These are phyloP conservation scores for Gymnoscelis rufifasciata DNA, from an alignment of 2,888 invertebrate genomes.

Conservation along the genomic window DNA sequence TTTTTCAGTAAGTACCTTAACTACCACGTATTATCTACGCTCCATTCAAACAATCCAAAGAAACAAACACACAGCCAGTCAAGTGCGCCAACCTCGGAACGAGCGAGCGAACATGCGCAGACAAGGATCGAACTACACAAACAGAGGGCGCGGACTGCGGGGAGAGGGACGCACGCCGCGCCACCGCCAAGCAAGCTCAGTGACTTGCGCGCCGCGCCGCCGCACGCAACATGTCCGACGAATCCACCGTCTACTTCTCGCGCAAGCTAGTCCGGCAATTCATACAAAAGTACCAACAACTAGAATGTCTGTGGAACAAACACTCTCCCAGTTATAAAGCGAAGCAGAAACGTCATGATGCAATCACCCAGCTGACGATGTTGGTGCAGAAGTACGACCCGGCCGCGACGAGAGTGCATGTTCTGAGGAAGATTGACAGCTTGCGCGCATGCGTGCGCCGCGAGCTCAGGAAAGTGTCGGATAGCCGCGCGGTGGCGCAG, in stretches of 20 bases:
- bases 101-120: constrained; percentile 16
- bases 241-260: constrained; percentile 50
- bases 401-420: constrained; percentile 60
- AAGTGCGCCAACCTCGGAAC: constrained; percentile 4
- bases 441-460: constrained; percentile 63
- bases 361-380: constrained; percentile 53
- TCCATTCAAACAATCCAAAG: too few relatives aligned
- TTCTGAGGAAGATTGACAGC: constrained; percentile 67
- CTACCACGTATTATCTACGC: not conserved
- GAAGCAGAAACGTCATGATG: constrained; percentile 54
- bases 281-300: constrained; percentile 52
- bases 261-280: constrained; percentile 56
- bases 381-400: constrained; percentile 59
- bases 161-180: constrained; percentile 4
- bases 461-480: constrained; percentile 49
- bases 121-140: not conserved
- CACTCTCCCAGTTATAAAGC: constrained; percentile 49
- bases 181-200: constrained; percentile 42
- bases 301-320: constrained; percentile 59
- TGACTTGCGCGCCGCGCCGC: constrained; percentile 59
- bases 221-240: constrained; percentile 23
- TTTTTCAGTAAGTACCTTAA: too few relatives aligned
- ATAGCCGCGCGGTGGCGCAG: constrained; percentile 43
- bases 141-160: not conserved
- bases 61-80: not conserved